These are phyloP conservation scores for Amphimedon queenslandica DNA, from an alignment of 37 sponge, comb jelly and placozoan genomes.

Conservation along the genomic window DNA sequence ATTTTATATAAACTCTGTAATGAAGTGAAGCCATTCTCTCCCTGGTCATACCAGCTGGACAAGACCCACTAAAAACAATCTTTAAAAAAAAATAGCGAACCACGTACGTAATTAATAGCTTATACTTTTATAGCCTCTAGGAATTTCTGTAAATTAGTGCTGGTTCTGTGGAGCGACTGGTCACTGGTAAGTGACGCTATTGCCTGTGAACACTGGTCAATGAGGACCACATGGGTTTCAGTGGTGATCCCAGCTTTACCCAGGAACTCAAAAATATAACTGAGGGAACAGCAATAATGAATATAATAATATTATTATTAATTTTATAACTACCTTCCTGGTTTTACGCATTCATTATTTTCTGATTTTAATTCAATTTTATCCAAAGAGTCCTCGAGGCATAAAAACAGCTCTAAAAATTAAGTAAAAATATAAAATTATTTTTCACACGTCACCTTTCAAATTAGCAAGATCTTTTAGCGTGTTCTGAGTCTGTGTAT, in stretches of 20 bases:
- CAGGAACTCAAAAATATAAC: conserved; percentile 63
- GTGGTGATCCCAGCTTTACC: conserved; percentile 33
- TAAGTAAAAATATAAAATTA: too few species aligned
- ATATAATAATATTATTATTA: neutral
- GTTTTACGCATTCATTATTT: conserved; percentile 25
- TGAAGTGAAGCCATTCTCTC: conserved; percentile 3
- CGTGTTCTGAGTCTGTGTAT: conserved; percentile 9
- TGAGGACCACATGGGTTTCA: conserved; percentile 15
- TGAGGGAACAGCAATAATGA: conserved; percentile 10
- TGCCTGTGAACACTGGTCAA: conserved; percentile 63
- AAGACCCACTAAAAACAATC: too few species aligned
- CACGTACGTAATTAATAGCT: too few species aligned
- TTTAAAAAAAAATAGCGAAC: too few species aligned
- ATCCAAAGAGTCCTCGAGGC: conserved; percentile 43
- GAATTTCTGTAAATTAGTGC: conserved; percentile 63
- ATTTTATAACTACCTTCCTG: conserved; percentile 25
- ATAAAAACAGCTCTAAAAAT: conserved; percentile 46
- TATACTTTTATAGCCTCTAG: conserved; percentile 58
- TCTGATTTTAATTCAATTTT: neutral
- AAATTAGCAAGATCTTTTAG: conserved; percentile 8
- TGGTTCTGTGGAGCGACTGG: conserved; percentile 34
- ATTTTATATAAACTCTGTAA: conserved; percentile 59
- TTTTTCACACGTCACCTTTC: neutral
- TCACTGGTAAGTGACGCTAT: conserved; percentile 41
- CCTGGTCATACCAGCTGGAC: neutral